Base-by-base conservation (phyloP, 2,888 invertebrate genomes). In the Morpho deidamia region DNA sequence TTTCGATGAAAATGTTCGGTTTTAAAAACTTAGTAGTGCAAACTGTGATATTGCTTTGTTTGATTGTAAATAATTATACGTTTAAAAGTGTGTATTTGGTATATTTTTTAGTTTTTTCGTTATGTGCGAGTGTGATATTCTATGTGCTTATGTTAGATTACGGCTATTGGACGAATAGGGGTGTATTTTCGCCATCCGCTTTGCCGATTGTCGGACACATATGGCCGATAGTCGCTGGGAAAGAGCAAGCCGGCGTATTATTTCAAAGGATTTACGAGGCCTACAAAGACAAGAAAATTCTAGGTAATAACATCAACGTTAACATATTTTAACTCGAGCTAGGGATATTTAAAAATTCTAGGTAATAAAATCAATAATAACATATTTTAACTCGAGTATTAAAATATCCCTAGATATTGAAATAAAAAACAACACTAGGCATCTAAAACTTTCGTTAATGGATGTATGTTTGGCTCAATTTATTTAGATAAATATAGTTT, bases 201-300 rank as follows among this genome's bases (percentile, higher is more conserved):
- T 73, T 75, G 74, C 89, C 86, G 0, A 62, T 89, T 2, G 85
- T 88, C 0, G 89, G 89, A 1, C 87, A 89, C 58, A 88, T 88
- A 33, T 63, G 74, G 48, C 67, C 83, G 0, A 83, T 88, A 56
- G 81, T 83, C 8, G 70, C 74, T 38, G 83, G 87, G 56, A 81
- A 79, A 64, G 88, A 88, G 60, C 89, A 89, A 67, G 83, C 84
- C 1, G 89, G 88, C 0, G 74, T 85, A 67, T 83, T 82, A 56
- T 89, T 87, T 63, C 81, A 86, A 60, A 79, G 77, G 60, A 81
- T 88, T 46, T 89, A 89, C 42, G 83, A 89, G 53, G 72, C 70
- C 0, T 78, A 85, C 60, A 83, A 70, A 64, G 65, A 82, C 59
- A 69, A 78, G 49, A 69, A 74, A 58, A 81, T 80, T 75, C 71